Evolutionary conservation across 2,797 vertebrate species (phyloP), one percentile per base, ranked within the genome.

Genomic region (Cossypha dichroa): DNA sequence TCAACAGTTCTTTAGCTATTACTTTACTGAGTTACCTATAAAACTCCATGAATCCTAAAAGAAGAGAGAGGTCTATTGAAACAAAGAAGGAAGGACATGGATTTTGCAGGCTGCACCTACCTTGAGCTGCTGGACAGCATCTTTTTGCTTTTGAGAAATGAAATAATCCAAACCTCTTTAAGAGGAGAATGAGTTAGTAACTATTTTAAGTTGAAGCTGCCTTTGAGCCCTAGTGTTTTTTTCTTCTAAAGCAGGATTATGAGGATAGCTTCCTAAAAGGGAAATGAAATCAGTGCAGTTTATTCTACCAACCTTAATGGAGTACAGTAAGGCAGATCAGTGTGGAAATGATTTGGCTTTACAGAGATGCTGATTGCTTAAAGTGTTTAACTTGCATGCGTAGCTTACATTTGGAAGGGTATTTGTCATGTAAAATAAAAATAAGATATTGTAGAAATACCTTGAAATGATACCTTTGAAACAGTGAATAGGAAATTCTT

Each of bases 181-280:
- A 86, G 9, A 88, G 40, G 13, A 79, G 66, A 80, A 52, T 51
- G 49, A 75, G 51, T 87, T 85, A 48, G 78, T 85, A 77, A 74
- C 75, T 93, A 55, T 94, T 94, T 91, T 70, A 70, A 78, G 48
- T 58, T 40, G 62, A 85, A 94, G 69, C 72, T 88, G 68, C 70
- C 64, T 94, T 92, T 80, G 64, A 95, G 33, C 64, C 28, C n/a
- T 51, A 9, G 33, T 68, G 70, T 79, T 80, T 62, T 40, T 15
- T 64, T 20, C 56, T 76, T 78, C 78, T 94, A 88, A 95, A 95
- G 93, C 73, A 86, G 87, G 93, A 90, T 97, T 95, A 95, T 91
- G 85, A 88, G 58, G 82, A 91, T 94, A 91, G 58, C 82, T 96
- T 97, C 82, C 76, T 94, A 88, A 94, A 95, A 90, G 88, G 85